Conservation (phyloP, 1,140 invertebrate genomes). For the Fragariocoptes setiger region DNA sequence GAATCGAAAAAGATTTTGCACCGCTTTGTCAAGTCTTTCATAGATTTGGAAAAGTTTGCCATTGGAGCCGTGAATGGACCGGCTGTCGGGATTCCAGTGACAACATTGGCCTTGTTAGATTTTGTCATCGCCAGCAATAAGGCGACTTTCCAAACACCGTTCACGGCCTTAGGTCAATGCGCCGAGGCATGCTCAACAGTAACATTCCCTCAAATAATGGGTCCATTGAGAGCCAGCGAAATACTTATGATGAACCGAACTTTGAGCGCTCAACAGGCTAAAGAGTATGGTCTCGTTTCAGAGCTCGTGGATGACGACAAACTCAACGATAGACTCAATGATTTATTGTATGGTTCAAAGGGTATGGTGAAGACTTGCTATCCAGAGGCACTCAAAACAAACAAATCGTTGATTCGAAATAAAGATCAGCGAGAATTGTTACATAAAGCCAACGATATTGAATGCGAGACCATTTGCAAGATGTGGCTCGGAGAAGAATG, state of each 20-base stretch:
- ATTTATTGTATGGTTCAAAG: slow-evolving; percentile 3
- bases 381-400: slow-evolving; percentile 2
- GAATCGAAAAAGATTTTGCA: slow-evolving; percentile 17
- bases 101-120: slow-evolving; percentile 49
- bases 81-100: slow-evolving; percentile 54
- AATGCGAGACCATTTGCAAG: slow-evolving; percentile 23
- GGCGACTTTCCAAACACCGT: slow-evolving; percentile 57
- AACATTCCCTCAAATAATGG: slow-evolving; percentile 45
- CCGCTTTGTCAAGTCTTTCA: slow-evolving; percentile 38
- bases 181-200: slow-evolving; percentile 54
- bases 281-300: slow-evolving; percentile 31
- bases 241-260: slow-evolving; percentile 44
- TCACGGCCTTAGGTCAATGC: slow-evolving; percentile 37
- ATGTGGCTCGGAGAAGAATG: slow-evolving; percentile 29
- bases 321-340: slow-evolving; percentile 16
- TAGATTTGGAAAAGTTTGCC: slow-evolving; percentile 55
- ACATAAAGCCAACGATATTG: slow-evolving; percentile 21
- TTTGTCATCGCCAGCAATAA: slow-evolving; percentile 43
- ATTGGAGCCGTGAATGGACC: slow-evolving; percentile 64
- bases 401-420: slow-evolving; percentile 7
- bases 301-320: slow-evolving; percentile 26
- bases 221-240: slow-evolving; percentile 33
- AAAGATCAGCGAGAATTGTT: slow-evolving; percentile 14
- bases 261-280: slow-evolving; percentile 37
- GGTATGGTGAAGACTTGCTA: slow-evolving; percentile 6